Base-by-base conservation (phyloP, 2,888 invertebrate genomes). In the Orthosia gracilis region DNA sequence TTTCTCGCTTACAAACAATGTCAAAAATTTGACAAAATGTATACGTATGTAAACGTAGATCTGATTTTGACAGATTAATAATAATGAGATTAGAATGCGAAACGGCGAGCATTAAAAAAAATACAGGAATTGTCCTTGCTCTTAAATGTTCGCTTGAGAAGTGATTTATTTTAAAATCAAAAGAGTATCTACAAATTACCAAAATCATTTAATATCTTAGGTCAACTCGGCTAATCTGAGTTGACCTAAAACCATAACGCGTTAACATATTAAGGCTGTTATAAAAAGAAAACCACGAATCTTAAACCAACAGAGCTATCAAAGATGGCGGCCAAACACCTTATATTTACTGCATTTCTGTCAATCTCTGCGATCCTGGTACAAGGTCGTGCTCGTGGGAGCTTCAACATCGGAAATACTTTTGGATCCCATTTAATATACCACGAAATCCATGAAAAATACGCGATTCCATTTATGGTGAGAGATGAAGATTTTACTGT, bases 381-480 rank as follows among this genome's bases (percentile, higher is more conserved):
- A 66, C 52, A 57, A n/a, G 62, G 21, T 3, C 26, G 50, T 0
- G 72, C 59, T 18, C 72, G 82, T 12, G 79, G 83, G 0, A 80
- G 67, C 23, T 59, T 84, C 12, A 58, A 52, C 2, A n/a, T 77
- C 2, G 79, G 83, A 26, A 76, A 74, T 58, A 62, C 70, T 9
- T 78, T 66, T 40, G 86, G 83, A 13, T 67, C 78, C 1, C 78
- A 79, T 71, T 31, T 89, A 4, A 87, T 89, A 15, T 88, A 89
- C 59, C 87, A 90, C 0, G 80, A 87, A 50, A 75, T 63, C 3
- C 86, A 85, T 50, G 49, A 89, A 18, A 89, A 88, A 71, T 80
- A 78, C 26, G 54, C 73, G 0, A 78, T 90, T 4, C 87, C 85
- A 0, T 65, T 88, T 0, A 58, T 85, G 1, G 73, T 66, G 12